Conservation (phyloP, 2,888 invertebrate genomes). For the Meteorus colon region DNA sequence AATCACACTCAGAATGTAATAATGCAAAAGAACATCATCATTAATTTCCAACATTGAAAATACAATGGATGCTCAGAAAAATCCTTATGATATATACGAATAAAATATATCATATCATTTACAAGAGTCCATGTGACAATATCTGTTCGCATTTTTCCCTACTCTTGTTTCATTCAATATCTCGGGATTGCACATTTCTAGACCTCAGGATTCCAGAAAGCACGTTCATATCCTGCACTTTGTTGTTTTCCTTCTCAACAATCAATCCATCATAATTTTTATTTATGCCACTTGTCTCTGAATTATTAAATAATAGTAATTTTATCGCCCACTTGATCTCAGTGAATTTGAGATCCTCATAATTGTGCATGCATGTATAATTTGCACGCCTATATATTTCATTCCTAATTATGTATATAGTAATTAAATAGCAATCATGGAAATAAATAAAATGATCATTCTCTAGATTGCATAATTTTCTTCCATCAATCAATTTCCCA, state of each 20-base stretch:
- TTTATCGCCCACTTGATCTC: not conserved
- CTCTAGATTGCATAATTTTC: not conserved
- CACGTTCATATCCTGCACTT: not conserved
- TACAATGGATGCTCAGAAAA: not conserved
- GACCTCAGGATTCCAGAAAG: conserved; percentile 9
- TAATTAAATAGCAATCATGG: conserved; percentile 7
- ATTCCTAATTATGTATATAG: not conserved
- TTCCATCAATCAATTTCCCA: not conserved
- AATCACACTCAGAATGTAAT: conserved; percentile 70
- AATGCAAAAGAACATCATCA: conserved; percentile 38
- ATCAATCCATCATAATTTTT: not conserved
- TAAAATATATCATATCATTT: conserved; percentile 17
- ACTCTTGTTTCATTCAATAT: conserved; percentile 23
- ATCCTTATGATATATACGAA: not conserved
- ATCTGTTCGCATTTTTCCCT: conserved; percentile 16
- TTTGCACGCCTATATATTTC: conserved; percentile 4
- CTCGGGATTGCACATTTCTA: conserved; percentile 56
- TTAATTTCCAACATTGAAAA: not conserved
- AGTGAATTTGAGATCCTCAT: not conserved
- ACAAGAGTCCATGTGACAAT: conserved; percentile 30
- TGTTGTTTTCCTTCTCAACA: not conserved
- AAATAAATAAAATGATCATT: conserved; percentile 1
- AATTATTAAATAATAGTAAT: not conserved
- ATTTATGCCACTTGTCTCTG: not conserved
- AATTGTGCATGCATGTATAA: not conserved